Base-by-base conservation (phyloP, 2,113 vertebrate genomes). In the Myocastor coypus region DNA sequence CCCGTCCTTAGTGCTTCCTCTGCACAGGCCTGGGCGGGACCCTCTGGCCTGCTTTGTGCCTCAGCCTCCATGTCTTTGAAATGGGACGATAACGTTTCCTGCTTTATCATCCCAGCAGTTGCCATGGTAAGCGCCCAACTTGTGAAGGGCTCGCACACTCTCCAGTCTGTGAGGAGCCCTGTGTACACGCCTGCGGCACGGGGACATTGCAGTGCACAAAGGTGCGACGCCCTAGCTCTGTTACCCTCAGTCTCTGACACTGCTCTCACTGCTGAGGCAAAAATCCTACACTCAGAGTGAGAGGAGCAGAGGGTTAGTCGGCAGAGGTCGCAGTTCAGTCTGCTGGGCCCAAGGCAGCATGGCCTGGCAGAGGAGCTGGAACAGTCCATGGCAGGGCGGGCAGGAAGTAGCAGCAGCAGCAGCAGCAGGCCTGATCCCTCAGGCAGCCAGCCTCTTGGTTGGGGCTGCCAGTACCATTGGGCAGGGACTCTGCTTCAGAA, bases 1-100 rank as follows among this genome's bases (percentile, higher is more conserved):
- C 13, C 73, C 42, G 30, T 55, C 64, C 34, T 73, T 2, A 24
- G 13, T 4, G 55, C 55, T 50, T 55, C 57, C 55, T 57, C 3
- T 81, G 69, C 37, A 78, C 9, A 24, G 13, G 34, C 66, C 22
- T 20, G 1, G 32, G 46, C 24, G 34, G 42, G 11, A 28, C 24
- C 13, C 13, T 7, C 5, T 34, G 59, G 20, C 87, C 6, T 61
- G 10, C 57, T 75, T 57, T 32, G 77, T 63, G 14, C 30, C 59
- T 92, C 22, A 37, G 30, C 52, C 80, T 84, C 34, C 26, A 92
- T 4, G 40, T 73, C 46, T 92, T 52, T 92, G 61, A 92, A 93
- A 92, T 71, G 30, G 14, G 11, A 14, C 83, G 63, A 26, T 34
- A 32, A 55, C 37, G 42, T 14, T 26, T 75, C 68, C 19, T 52